Conservation (phyloP, 2,888 invertebrate genomes). For the Proisotoma minuta region DNA sequence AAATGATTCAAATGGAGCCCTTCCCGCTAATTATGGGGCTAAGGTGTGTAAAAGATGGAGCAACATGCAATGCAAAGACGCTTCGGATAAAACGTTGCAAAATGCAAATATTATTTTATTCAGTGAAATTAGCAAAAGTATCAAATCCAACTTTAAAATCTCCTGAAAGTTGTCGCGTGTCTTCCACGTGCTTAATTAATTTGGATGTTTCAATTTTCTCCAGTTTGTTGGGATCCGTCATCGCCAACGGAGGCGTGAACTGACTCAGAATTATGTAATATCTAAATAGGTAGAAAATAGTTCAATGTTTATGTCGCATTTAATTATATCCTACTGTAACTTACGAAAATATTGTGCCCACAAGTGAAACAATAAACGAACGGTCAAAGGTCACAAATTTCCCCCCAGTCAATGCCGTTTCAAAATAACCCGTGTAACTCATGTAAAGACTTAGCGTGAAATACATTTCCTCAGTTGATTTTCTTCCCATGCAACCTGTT, state of each 20-base stretch:
- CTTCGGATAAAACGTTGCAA: too few relatives aligned
- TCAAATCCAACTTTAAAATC: not conserved
- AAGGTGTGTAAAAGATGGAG: too few relatives aligned
- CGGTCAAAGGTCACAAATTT: constrained; percentile 32
- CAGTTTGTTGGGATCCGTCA: constrained; percentile 15
- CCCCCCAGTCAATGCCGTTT: constrained; percentile 31
- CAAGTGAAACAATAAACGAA: constrained; percentile 27
- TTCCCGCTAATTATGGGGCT: too few relatives aligned
- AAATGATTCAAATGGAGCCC: too few relatives aligned
- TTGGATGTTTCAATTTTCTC: not conserved
- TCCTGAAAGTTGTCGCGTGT: constrained; percentile 2
- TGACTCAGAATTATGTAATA: constrained; percentile 44
- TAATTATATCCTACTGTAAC: too few relatives aligned
- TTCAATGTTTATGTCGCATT: too few relatives aligned
- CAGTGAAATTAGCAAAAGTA: too few relatives aligned
- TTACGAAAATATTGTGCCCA: constrained; percentile 39
- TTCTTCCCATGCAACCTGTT: constrained; percentile 32
- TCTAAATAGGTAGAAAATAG: too few relatives aligned
- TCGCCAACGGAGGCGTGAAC: constrained; percentile 35
- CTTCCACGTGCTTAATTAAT: constrained; percentile 24
- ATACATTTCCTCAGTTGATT: constrained; percentile 34
- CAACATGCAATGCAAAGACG: too few relatives aligned
- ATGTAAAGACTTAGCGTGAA: constrained; percentile 39
- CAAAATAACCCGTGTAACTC: constrained; percentile 37
- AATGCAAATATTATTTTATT: too few relatives aligned